Evolutionary conservation across 1,140 invertebrate species (phyloP), one percentile per base, ranked within the genome.

Genomic region (Ditylenchus dipsaci): DNA sequence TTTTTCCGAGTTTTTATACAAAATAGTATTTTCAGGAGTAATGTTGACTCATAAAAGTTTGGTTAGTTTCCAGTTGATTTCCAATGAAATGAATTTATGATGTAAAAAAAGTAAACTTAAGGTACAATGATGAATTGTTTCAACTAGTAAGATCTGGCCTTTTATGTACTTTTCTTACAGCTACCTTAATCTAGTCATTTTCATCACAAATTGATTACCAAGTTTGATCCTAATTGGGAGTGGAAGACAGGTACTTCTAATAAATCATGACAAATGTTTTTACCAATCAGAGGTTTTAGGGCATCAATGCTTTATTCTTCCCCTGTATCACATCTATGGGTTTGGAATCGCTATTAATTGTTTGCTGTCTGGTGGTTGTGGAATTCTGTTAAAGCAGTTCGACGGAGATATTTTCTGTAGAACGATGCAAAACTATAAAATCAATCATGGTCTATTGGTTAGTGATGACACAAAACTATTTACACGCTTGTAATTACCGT

Each of bases 281-380:
- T 15, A 19, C 63, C 5, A 57, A 60, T 26, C 57, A 64, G 17
- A 43, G 49, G 65, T 30, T 13, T 58, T 26, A 5, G 74, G 69
- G 42, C 13, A 26, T 73, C n/a, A 60, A 17, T 43, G 38, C 11
- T 57, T 74, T 0, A 84, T 92, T 7, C 81, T 94, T 43, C 92
- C 92, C 7, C 88, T 92, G 78, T 95, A 90, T 74, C 92, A 95
- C 78, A 90, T 90, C 64, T 95, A 91, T 78, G 91, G 91, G 0
- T 85, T 92, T 7, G 71, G 80, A 1, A 75, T 84, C 5, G 75
- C 86, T 71, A 72, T 83, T n/a, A 70, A 67, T 23, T 68, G 62
- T 23, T 27, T 92, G 45, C 76, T 84, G 0, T 76, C 81, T n/a
- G 91, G 91, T 0, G 74, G 84, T 0, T 89, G 89, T 77, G 63